Conservation (phyloP, 2,113 vertebrate species). For the Orientallactaga bullata region DNA sequence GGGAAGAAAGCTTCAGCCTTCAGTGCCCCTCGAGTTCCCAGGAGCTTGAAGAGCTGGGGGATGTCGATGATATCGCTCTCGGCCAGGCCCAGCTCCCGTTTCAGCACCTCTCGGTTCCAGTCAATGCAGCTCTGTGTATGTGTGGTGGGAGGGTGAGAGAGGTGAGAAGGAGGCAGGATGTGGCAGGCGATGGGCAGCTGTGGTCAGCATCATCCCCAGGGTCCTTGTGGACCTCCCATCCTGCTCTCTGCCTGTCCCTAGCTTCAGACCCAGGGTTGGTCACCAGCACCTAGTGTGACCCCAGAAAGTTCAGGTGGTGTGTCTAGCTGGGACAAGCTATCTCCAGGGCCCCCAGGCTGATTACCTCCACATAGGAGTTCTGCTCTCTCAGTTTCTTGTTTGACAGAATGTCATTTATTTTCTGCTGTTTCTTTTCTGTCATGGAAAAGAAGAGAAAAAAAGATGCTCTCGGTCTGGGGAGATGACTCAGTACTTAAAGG, state of each 20-base stretch:
- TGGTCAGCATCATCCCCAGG: background rate
- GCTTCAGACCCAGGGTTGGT: background rate
- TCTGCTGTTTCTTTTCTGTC: slow-evolving; percentile 61
- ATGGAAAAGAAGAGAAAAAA: background rate
- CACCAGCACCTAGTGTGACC: background rate
- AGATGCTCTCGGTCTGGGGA: background rate
- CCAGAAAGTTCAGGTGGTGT: background rate
- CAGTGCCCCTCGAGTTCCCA: rapidly evolving
- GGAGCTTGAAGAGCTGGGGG: slow-evolving; percentile 90
- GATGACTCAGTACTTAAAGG: no score
- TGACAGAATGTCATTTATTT: slow-evolving; percentile 87
- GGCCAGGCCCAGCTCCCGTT: slow-evolving; percentile 89
- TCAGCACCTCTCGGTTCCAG: slow-evolving; percentile 93
- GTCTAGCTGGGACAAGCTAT: rapidly evolving
- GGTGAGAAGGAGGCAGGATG: rapidly evolving
- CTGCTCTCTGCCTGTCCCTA: background rate
- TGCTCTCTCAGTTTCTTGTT: slow-evolving; percentile 82
- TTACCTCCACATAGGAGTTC: slow-evolving; percentile 92
- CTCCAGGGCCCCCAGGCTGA: background rate
- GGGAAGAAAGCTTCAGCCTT: slow-evolving; percentile 91
- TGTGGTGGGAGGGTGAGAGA: rapidly evolving
- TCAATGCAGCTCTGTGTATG: slow-evolving; percentile 89
- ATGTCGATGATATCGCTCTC: slow-evolving; percentile 93
- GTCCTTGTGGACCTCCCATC: background rate
- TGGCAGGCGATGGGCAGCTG: rapidly evolving